Base-by-base conservation (phyloP, 2,113 vertebrate species). In the Lophotis ruficrista region DNA sequence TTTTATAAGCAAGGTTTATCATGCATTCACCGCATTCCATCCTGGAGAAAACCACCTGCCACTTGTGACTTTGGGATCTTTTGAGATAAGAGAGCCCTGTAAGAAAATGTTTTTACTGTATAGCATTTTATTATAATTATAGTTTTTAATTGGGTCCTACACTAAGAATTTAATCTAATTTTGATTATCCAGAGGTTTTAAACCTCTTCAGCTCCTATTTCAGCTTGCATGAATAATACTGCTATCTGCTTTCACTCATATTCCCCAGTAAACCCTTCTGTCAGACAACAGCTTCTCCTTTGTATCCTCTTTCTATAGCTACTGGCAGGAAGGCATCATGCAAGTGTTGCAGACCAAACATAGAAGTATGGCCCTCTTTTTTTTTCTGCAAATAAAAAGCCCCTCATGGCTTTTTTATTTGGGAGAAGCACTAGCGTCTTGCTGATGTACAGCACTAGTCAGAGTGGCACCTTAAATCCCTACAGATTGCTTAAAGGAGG, bases 131-230 rank as follows among this genome's bases (percentile, higher is more conserved):
- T 81, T 92, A 53, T 82, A 68, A 89, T 89, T 65, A 33, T 35
- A 58, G 3, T 56, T 87, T 69, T 84, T 83, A 93, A 37, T 64
- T 0, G 0, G 27, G 20, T 58, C 60, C 70, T 75, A 54, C 58
- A 64, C 25, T 12, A 65, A 84, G 65, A 87, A 79, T 89, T 95
- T 89, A 92, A 87, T 95, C 77, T 94, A 50, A 75, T 93, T 93
- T 94, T 84, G 57, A n/a, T 93, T 89, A 84, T 91, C 86, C 61
- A 85, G 88, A 87, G 77, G 72, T 43, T 91, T 92, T 72, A 93
- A 89, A 94, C 38, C 37, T 90, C 83, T 87, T 86, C 48, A 87
- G 57, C 86, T 92, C 16, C 45, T 56, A 10, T 89, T 93, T 94
- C 72, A 83, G 35, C 47, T 89, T 57, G 28, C 57, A 56, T 64